Evolutionary conservation across 2,797 vertebrate genomes (phyloP).

Genomic region (Tokudaia muenninki): DNA sequence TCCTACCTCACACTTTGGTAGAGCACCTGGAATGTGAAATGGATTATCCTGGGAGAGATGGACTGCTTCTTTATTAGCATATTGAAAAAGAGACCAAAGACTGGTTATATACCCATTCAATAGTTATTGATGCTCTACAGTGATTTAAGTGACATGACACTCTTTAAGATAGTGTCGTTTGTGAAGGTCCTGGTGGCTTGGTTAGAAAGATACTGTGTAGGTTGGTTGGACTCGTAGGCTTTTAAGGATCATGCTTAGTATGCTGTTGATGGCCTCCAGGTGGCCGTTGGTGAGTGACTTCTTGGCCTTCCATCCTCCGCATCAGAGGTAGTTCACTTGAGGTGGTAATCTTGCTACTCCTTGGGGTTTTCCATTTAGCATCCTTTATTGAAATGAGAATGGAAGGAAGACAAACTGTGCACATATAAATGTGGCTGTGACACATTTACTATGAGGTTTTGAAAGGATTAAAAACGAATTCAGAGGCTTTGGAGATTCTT

Average conservation of each 20-base stretch:
- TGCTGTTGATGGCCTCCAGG: background rate
- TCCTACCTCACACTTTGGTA: no score
- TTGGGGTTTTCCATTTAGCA: background rate
- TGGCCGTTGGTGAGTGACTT: background rate
- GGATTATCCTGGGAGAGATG: background rate
- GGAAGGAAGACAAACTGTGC: background rate
- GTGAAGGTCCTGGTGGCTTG: background rate
- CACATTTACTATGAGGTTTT: background rate
- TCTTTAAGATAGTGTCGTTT: background rate
- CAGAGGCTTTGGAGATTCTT: background rate
- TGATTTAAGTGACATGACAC: no score
- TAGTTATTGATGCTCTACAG: background rate
- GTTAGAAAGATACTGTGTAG: background rate
- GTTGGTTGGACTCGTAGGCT: background rate
- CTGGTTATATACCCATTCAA: background rate
- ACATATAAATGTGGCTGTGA: background rate
- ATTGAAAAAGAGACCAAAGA: background rate
- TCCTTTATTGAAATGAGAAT: background rate
- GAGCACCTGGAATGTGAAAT: background rate
- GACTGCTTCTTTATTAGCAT: background rate
- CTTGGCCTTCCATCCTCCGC: background rate
- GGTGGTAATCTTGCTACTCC: background rate
- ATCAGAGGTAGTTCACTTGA: background rate
- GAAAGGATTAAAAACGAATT: background rate
- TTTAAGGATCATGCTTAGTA: background rate